These are phyloP conservation scores for Cryptoblepharus egeriae DNA, from an alignment of 2,797 vertebrate species.

Conservation along the genomic window DNA sequence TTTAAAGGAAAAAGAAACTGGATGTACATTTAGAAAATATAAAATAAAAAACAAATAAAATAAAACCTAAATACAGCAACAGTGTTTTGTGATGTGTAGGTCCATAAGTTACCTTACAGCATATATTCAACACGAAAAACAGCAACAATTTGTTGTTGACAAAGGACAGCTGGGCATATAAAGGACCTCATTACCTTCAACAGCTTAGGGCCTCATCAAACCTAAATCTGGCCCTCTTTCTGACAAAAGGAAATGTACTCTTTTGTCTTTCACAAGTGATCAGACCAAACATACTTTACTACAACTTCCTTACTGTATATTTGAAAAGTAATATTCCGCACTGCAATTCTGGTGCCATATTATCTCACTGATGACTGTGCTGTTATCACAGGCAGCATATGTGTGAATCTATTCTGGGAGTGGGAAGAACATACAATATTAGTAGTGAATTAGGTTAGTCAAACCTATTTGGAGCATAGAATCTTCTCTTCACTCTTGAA, in stretches of 20 bases:
- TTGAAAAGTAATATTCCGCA: neutral
- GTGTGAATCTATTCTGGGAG: neutral
- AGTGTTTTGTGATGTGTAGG: too few species aligned
- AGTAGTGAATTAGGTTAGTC: rapidly evolving
- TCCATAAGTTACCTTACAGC: too few species aligned
- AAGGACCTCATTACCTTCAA: too few species aligned
- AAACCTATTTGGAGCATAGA: neutral
- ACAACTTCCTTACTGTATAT: neutral
- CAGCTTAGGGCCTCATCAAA: too few species aligned
- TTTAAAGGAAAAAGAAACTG: too few species aligned
- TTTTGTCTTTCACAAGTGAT: neutral
- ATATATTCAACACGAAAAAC: too few species aligned
- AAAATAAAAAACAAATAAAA: too few species aligned
- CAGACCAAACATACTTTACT: neutral
- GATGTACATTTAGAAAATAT: too few species aligned
- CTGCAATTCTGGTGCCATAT: neutral
- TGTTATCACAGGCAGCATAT: neutral
- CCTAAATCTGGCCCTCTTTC: too few species aligned
- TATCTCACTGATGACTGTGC: rapidly evolving
- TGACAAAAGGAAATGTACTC: neutral
- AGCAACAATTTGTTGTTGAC: too few species aligned
- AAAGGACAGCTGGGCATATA: too few species aligned
- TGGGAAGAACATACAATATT: neutral
- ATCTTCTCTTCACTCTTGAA: neutral
- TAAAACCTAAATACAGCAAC: too few species aligned